These are phyloP conservation scores for Tetrao urogallus DNA, from an alignment of 2,113 vertebrate genomes.

Conservation along the genomic window DNA sequence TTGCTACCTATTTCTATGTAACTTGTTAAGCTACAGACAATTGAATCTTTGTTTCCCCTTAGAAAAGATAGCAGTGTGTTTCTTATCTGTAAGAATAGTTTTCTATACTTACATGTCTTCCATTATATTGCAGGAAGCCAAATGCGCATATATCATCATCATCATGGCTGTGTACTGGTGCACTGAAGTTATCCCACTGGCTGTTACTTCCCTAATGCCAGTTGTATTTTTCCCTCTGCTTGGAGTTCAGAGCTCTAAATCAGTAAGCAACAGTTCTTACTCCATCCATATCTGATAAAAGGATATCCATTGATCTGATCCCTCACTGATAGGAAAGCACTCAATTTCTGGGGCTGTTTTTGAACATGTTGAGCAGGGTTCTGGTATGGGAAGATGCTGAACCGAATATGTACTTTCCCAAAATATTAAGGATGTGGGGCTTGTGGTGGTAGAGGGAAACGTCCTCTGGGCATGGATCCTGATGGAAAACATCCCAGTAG, in stretches of 20 bases:
- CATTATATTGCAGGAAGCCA: slow-evolving; percentile 82
- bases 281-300: background rate
- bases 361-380: background rate
- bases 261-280: slow-evolving; percentile 73
- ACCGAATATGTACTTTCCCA: background rate
- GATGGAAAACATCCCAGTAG: background rate
- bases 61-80: background rate
- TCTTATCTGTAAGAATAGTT: background rate
- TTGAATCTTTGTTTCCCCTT: background rate
- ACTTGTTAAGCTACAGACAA: background rate
- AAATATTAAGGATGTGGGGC: background rate
- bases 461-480: background rate
- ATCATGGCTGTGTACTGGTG: slow-evolving; percentile 97
- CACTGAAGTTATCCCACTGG: slow-evolving; percentile 92
- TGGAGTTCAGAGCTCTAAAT: slow-evolving; percentile 89
- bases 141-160: slow-evolving; percentile 89
- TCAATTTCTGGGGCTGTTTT: background rate
- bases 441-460: background rate
- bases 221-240: slow-evolving; percentile 91
- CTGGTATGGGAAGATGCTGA: background rate
- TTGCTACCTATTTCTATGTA: background rate
- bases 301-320: background rate
- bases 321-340: background rate
- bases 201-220: slow-evolving; percentile 90
- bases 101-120: background rate